Conservation (phyloP, 1,140 invertebrate species). For the Nephotettix cincticeps region DNA sequence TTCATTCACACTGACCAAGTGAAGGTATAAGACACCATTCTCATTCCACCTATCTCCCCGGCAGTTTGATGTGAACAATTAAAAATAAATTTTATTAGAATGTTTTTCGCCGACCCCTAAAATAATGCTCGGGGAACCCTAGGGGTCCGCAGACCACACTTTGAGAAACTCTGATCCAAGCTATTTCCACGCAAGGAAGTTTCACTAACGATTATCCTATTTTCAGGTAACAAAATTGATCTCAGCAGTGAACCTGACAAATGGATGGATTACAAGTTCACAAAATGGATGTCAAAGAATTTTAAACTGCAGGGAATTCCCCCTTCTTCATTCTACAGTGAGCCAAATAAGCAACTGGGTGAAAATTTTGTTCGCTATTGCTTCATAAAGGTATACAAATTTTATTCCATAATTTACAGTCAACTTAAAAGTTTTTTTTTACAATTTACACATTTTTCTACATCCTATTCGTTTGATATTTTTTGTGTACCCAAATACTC, state of each 20-base stretch:
- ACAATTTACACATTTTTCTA: background rate
- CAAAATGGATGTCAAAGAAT: conserved; percentile 93
- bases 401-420: background rate
- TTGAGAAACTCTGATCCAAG: too few species aligned
- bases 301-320: conserved; percentile 93
- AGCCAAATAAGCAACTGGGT: conserved; percentile 76
- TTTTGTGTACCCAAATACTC: background rate
- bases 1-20: too few species aligned
- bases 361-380: conserved; percentile 90
- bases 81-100: too few species aligned
- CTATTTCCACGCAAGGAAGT: background rate
- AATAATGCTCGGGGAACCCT: too few species aligned
- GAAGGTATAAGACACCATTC: too few species aligned
- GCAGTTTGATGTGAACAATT: too few species aligned
- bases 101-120: too few species aligned
- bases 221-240: conserved; percentile 25
- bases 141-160: too few species aligned
- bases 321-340: conserved; percentile 88
- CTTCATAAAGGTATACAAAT: conserved; percentile 81
- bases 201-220: background rate
- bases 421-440: conserved; percentile 17
- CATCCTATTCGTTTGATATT: background rate
- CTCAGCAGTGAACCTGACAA: conserved; percentile 65
- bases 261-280: conserved; percentile 87
- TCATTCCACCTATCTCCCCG: too few species aligned